phyloP scores from a whole-genome alignment of 2,888 invertebrate species.

The Troides helena region DNA sequence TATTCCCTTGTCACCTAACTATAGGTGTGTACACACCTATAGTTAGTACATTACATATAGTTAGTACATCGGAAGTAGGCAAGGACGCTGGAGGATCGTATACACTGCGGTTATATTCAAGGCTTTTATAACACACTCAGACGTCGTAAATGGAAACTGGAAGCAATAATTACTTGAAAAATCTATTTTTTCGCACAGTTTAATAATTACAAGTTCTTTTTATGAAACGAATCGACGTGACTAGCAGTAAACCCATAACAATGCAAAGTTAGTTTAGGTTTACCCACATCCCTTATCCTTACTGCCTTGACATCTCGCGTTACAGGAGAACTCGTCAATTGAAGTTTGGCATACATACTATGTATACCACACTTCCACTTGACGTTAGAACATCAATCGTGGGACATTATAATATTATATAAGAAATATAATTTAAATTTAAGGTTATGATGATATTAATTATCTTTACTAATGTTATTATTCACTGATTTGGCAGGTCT shows the following conservation, averaged over 20 bases:
- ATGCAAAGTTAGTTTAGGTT: too few species aligned
- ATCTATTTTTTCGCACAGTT: neutral
- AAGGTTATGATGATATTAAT: neutral
- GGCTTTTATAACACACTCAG: constrained; percentile 23
- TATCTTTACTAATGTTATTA: neutral
- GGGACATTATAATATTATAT: too few species aligned
- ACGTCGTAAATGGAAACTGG: constrained; percentile 22
- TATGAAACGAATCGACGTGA: neutral
- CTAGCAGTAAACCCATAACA: neutral
- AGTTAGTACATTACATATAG: too few species aligned
- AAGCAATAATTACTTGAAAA: constrained; percentile 14
- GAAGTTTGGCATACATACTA: too few species aligned
- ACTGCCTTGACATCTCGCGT: too few species aligned
- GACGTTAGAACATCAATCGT: too few species aligned
- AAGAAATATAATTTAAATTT: neutral
- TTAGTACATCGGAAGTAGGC: constrained; percentile 44
- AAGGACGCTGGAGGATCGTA: constrained; percentile 45
- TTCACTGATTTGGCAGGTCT: too few species aligned
- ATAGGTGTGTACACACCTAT: neutral
- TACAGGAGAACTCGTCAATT: too few species aligned
- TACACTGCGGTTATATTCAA: constrained; percentile 39
- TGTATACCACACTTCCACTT: too few species aligned
- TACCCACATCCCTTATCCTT: too few species aligned
- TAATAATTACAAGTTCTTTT: neutral
- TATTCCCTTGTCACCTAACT: constrained; percentile 12